Evolutionary conservation across 1,140 invertebrate genomes (phyloP), one percentile per base, ranked within the genome.

Genomic region (Heliconius melpomene): DNA sequence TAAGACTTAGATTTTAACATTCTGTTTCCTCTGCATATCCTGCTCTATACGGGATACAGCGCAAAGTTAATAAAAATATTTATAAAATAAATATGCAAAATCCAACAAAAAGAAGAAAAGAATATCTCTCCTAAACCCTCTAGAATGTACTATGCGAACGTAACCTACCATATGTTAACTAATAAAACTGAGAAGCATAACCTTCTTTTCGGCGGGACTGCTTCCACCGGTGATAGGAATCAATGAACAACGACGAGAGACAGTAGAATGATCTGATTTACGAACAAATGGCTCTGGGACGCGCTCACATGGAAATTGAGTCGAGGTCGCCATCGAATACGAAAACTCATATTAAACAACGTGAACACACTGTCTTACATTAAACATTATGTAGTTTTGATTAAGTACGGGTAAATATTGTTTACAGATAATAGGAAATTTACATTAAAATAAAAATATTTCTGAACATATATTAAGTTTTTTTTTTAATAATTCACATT

Each of bases 221-320:
- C 40, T 79, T 46, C 57, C 16, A 16, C 29, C 52, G 60, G 11
- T 29, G 60, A 16, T 50, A 26, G 38, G 11, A 76, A 72, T 78
- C 73, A 78, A 75, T 77, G 66, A 79, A 57, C 81, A 74, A 40
- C 46, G 60, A 46, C 66, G 70, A 77, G 82, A 79, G 74, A 77
- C 60, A 50, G 16, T 16, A 60, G 77, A 83, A 79, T 77, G 78
- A 72, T 72, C 66, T 38, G 77, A 82, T 82, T 84, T 80, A 72
- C 74, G 80, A 73, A 80, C 77, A 79, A 79, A 72, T 80, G 79
- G 72, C 80, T 80, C 75, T 54, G 76, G 76, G 66, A 23, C 73
- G 66, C 82, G 74, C 52, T 77, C 72, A 52, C 52, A 80, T 78
- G 80, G 79, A 84, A 84, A 82, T 82, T 78, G 70, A 76, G 72